Evolutionary conservation across 2,888 invertebrate genomes (phyloP).

Genomic region (Aleiodes alternator): DNA sequence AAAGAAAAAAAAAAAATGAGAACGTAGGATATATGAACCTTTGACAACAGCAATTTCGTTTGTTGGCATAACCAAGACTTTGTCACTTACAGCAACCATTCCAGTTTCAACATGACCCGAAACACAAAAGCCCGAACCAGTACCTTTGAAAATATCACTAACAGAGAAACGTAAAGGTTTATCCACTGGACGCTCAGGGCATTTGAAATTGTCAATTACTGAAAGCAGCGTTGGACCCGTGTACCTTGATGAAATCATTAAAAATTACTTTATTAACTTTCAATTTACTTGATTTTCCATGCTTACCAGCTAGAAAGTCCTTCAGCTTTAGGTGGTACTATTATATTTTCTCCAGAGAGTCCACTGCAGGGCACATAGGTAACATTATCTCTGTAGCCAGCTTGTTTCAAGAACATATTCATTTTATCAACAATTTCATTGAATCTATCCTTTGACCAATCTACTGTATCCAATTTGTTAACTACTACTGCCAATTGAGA

Average conservation of each 20-base stretch:
- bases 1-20: not conserved
- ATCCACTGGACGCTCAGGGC: conserved; percentile 90
- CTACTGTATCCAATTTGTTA: conserved; percentile 97
- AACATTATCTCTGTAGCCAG: conserved; percentile 93
- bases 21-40: conserved; percentile 75
- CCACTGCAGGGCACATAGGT: conserved; percentile 97
- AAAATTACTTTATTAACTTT: not conserved
- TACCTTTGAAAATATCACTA: conserved; percentile 96
- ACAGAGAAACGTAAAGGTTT: conserved; percentile 95
- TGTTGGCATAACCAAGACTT: conserved; percentile 89
- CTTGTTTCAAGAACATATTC: conserved; percentile 89
- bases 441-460: conserved; percentile 94
- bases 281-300: conserved; percentile 7
- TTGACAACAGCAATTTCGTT: conserved; percentile 90
- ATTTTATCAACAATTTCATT: conserved; percentile 91
- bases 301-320: conserved; percentile 80
- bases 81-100: conserved; percentile 89
- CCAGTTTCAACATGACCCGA: conserved; percentile 96
- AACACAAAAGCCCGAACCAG: conserved; percentile 92
- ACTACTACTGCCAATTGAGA: conserved; percentile 95
- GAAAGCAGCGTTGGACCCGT: conserved; percentile 89
- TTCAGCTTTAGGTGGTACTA: conserved; percentile 81
- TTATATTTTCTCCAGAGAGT: conserved; percentile 95
- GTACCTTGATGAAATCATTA: conserved; percentile 79
- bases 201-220: conserved; percentile 90